phyloP scores from a whole-genome alignment of 2,113 vertebrate species.

The Hymenochirus boettgeri region DNA sequence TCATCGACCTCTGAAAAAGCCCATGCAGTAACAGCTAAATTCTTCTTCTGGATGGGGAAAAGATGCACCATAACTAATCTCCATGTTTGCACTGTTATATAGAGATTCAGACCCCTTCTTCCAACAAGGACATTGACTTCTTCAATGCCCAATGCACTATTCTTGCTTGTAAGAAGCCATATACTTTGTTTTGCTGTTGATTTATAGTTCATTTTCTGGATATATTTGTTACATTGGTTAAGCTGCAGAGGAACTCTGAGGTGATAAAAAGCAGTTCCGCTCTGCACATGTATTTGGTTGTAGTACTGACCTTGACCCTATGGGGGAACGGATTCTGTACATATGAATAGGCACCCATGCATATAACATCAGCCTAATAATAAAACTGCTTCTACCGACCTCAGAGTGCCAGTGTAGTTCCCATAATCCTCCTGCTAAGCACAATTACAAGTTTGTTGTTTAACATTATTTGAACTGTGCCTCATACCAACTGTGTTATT shows the following conservation, averaged over 20 bases:
- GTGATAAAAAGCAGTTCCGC: neutral
- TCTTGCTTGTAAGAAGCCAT: slow-evolving; percentile 72
- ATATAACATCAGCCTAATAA: too few relatives aligned
- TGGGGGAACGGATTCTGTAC: too few relatives aligned
- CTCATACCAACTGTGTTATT: neutral
- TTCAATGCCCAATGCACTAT: slow-evolving; percentile 71
- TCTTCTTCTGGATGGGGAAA: neutral
- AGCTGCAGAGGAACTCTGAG: neutral
- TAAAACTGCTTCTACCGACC: neutral
- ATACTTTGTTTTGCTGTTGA: slow-evolving; percentile 46
- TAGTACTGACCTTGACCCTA: too few relatives aligned
- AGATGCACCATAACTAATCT: neutral
- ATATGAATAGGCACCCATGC: too few relatives aligned
- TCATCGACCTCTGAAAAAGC: slow-evolving; percentile 27
- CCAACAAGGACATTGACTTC: slow-evolving; percentile 37
- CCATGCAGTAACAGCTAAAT: slow-evolving; percentile 1
- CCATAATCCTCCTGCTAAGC: neutral
- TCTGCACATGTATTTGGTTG: too few relatives aligned
- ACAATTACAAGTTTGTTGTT: neutral
- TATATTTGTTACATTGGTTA: neutral
- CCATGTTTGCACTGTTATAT: slow-evolving; percentile 6
- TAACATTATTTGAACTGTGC: neutral
- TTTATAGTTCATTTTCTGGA: slow-evolving; percentile 35
- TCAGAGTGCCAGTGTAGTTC: neutral
- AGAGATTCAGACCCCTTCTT: neutral